Evolutionary conservation across 2,113 vertebrate species (phyloP), one percentile per base, ranked within the genome.

Genomic region (Rhinoptilus africanus): DNA sequence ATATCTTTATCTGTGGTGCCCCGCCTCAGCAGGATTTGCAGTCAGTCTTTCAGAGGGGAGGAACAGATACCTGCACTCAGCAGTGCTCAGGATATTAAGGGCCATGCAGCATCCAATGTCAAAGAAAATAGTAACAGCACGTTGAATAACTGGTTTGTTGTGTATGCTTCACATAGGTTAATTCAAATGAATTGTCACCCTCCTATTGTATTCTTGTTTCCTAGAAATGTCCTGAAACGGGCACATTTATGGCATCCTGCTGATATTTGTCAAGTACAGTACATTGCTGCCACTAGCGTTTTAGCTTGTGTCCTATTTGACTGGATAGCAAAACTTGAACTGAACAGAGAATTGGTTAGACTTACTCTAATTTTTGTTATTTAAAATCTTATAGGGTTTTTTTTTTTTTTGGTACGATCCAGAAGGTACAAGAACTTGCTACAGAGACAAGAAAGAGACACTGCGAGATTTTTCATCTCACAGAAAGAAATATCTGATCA

Each of bases 121-220:
- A 94, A 85, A 85, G 73, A 78, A 91, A 95, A 85, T 2, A 95
- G 11, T 73, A 94, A 57, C 53, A 93, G 62, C 74, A 76, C 79
- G 80, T 89, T 85, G 89, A 93, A 85, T 95, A 96, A 95, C 89
- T 91, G 91, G 84, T 97, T 95, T 88, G 91, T 89, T 97, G 21
- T 85, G 81, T 93, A 20, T 95, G 85, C 41, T 83, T 92, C 92
- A 82, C 34, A 21, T 19, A 53, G 77, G 32, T 89, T 75, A 82
- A 87, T 96, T 67, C 74, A 56, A 78, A 39, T 68, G 57, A 60
- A 69, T 64, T 88, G 30, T 92, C 71, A 85, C 15, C 23, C 23
- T 92, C 22, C 37, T 88, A 5, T 45, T 85, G 39, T 78, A 64
- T 17, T 47, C 39, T 64, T 72, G 32, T 93, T 97, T 92, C 88